Base-by-base conservation (phyloP, 2,113 vertebrate species). In the Halichoerus grypus region DNA sequence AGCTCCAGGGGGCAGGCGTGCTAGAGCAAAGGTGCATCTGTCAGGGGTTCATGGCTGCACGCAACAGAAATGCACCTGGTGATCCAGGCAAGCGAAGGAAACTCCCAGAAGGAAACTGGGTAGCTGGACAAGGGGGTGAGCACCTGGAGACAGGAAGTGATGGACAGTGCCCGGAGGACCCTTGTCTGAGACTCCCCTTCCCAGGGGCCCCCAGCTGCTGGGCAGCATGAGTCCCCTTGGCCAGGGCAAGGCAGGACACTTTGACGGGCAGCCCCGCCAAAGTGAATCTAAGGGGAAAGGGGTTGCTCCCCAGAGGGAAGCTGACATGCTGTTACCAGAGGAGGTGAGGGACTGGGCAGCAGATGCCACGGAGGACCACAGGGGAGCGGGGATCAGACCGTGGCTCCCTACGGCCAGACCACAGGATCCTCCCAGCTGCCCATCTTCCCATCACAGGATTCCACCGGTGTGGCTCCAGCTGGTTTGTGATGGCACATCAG, bases 401-500 rank as follows among this genome's bases (percentile, higher is more conserved):
- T 2, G 9, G 24, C 39, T 63, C n/a, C 55, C 16, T 0, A 33
- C 8, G 49, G 46, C n/a, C 67, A 33, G 86, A 9, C 61, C 0
- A 8, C 0, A 19, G 18, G 59, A 33, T 31, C 22, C 36, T 26
- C 63, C 67, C 46, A 18, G 49, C n/a, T 1, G 3, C 36, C 46
- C 1, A 0, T 5, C 31, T 4, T 7, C 31, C 24, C 15, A 8
- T 1, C 2, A 1, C 79, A n/a, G 42, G 19, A 16, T 4, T 26
- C 39, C 22, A 13, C 22, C 28, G 14, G 36, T 49, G 11, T 31
- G 12, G 88, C 74, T 67, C 55, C 18, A 1, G 61, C 61, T 8
- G 1, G 7, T 22, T 24, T 53, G 46, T 22, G 14, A 22, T 0
- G 31, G 21, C 72, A 51, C 61, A n/a, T 5, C 14, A 9, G 31